A percentile compares a stretch with the other conserved stretches of the same genome.
These are phyloP conservation scores for Rhinophrynus dorsalis DNA, from an alignment of 2,797 vertebrate species.

Conservation along the genomic window DNA sequence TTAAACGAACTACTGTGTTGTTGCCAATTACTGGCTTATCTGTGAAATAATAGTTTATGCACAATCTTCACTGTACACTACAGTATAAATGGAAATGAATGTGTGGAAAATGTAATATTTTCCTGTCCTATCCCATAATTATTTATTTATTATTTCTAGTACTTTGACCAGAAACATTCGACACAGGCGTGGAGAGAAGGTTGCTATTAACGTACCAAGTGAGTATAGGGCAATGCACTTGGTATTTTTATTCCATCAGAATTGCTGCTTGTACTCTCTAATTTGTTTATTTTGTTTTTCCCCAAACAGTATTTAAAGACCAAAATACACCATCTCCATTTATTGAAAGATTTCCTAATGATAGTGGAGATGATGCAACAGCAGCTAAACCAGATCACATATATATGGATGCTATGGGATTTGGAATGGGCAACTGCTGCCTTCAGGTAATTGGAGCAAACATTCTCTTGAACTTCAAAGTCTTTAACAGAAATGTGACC, in stretches of 20 bases:
- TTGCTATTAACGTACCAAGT: slow-evolving; percentile 96
- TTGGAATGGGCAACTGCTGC: slow-evolving; percentile 98
- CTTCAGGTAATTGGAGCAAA: slow-evolving; percentile 97
- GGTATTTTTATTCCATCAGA: too few species aligned
- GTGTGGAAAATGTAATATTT: too few species aligned
- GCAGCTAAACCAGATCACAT: slow-evolving; percentile 88
- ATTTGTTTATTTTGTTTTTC: slow-evolving; percentile 26
- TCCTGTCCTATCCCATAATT: too few species aligned
- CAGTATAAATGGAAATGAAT: too few species aligned
- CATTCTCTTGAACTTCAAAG: too few species aligned
- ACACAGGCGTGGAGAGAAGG: slow-evolving; percentile 93
- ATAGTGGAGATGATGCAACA: slow-evolving; percentile 81
- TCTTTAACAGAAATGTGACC: too few species aligned
- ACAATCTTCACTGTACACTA: too few species aligned
- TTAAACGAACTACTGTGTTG: too few species aligned
- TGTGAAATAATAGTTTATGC: too few species aligned
- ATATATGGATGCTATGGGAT: slow-evolving; percentile 98
- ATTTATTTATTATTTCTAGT: slow-evolving; percentile 71
- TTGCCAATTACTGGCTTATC: too few species aligned
- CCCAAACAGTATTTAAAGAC: slow-evolving; percentile 88
- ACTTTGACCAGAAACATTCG: slow-evolving; percentile 95
- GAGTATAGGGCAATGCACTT: slow-evolving; percentile 58
- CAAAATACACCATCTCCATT: slow-evolving; percentile 86
- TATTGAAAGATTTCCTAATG: slow-evolving; percentile 83
- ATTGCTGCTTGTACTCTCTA: too few species aligned